These are phyloP conservation scores for Caenorhabditis afra DNA, from an alignment of 2,888 invertebrate genomes.

Conservation along the genomic window DNA sequence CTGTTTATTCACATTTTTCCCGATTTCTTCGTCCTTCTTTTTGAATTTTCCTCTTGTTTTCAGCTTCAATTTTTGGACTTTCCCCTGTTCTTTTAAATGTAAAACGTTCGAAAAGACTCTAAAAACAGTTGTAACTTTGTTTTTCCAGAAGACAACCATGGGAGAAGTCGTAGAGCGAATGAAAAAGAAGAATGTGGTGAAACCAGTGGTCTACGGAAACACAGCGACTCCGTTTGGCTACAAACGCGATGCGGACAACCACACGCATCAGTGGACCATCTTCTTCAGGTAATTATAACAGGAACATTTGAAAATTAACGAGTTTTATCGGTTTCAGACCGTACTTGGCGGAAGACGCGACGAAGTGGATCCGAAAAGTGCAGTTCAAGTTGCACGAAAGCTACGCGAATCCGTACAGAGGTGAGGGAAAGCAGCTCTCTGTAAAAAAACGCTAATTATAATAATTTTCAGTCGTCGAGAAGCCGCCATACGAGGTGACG, in stretches of 20 bases:
- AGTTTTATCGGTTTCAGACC: constrained; percentile 36
- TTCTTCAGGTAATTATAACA: constrained; percentile 69
- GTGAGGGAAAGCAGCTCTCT: constrained; percentile 59
- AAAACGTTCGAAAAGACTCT: neutral
- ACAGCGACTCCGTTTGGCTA: constrained; percentile 84
- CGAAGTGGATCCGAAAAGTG: constrained; percentile 75
- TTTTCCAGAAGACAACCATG: constrained; percentile 36
- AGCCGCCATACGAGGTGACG: constrained; percentile 96
- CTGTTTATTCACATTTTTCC: constrained; percentile 22
- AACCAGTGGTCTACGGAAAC: constrained; percentile 97
- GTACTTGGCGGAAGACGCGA: constrained; percentile 63
- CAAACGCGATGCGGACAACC: constrained; percentile 84
- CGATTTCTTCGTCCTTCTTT: constrained; percentile 1
- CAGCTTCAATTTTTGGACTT: neutral
- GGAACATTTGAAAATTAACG: neutral
- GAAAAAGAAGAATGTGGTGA: constrained; percentile 85
- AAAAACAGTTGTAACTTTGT: too few relatives aligned
- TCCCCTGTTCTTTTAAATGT: constrained; percentile 1
- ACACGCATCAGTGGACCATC: constrained; percentile 95
- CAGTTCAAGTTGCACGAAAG: constrained; percentile 94
- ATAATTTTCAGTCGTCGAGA: constrained; percentile 86
- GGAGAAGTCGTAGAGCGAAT: constrained; percentile 68
- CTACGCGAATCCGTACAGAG: constrained; percentile 92
- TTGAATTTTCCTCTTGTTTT: neutral
- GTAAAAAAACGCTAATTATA: neutral